These are phyloP conservation scores for Alsophila aescularia DNA, from an alignment of 2,888 invertebrate species.

Conservation along the genomic window DNA sequence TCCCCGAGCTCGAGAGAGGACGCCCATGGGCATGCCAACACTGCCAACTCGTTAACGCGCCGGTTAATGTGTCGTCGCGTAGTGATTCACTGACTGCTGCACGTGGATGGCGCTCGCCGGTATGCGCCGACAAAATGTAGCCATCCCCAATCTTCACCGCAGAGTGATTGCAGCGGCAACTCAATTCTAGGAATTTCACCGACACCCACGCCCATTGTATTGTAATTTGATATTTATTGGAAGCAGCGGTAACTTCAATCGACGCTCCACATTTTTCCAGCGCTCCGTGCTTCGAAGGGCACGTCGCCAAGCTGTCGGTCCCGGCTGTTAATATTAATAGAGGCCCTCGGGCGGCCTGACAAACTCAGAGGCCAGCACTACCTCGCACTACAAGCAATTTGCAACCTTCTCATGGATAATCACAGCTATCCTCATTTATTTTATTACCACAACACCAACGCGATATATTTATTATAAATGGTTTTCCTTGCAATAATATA, in stretches of 20 bases:
- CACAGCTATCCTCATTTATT: too few species aligned
- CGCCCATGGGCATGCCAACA: conserved; percentile 47
- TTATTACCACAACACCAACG: too few species aligned
- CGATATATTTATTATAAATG: background rate
- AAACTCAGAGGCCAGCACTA: too few species aligned
- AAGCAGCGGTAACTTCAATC: background rate
- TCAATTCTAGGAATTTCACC: conserved; percentile 1
- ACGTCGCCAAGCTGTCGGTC: too few species aligned
- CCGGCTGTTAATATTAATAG: too few species aligned
- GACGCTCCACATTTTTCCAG: too few species aligned
- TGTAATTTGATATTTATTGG: background rate
- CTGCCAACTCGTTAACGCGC: conserved; percentile 41
- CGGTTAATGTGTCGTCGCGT: conserved; percentile 38
- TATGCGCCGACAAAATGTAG: conserved; percentile 16
- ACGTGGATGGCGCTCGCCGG: conserved; percentile 20
- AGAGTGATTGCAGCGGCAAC: conserved; percentile 1
- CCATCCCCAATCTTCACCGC: conserved; percentile 12
- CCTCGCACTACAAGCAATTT: too few species aligned
- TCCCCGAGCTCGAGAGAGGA: conserved; percentile 36
- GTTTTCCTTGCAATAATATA: background rate
- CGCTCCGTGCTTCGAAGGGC: too few species aligned
- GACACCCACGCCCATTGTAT: conserved; percentile 5
- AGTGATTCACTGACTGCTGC: conserved; percentile 45
- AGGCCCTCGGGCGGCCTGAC: too few species aligned
- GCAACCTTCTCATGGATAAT: too few species aligned